Conservation (phyloP, 2,888 invertebrate species). For the Diarsia brunnea region DNA sequence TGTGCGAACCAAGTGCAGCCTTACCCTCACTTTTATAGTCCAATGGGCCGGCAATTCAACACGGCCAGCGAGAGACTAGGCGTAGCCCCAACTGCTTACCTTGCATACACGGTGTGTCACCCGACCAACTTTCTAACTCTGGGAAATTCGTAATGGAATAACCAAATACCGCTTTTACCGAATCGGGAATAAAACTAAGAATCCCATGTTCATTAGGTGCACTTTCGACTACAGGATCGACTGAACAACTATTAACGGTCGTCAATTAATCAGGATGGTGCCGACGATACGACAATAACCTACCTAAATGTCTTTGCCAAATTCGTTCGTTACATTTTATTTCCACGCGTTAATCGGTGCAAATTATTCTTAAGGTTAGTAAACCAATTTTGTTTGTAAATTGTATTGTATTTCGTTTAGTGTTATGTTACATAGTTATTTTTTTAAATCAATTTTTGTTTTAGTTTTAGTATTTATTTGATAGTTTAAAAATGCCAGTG, state of each 20-base stretch:
- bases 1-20: background rate
- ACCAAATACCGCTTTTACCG: background rate
- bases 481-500: too few species aligned
- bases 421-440: too few species aligned
- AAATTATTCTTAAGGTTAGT: too few species aligned
- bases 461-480: too few species aligned
- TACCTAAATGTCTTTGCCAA: too few species aligned
- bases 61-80: background rate
- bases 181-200: background rate
- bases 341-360: too few species aligned
- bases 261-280: too few species aligned
- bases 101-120: background rate
- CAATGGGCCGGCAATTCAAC: background rate
- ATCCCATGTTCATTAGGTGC: background rate
- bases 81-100: background rate
- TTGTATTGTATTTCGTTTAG: too few species aligned
- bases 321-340: too few species aligned
- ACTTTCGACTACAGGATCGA: background rate
- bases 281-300: too few species aligned
- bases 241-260: background rate
- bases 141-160: background rate
- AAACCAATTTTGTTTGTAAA: too few species aligned
- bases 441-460: too few species aligned
- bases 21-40: background rate
- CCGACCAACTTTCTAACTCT: background rate